Base-by-base conservation (phyloP, 23 tunicate species). In the Ascidia mentula region DNA sequence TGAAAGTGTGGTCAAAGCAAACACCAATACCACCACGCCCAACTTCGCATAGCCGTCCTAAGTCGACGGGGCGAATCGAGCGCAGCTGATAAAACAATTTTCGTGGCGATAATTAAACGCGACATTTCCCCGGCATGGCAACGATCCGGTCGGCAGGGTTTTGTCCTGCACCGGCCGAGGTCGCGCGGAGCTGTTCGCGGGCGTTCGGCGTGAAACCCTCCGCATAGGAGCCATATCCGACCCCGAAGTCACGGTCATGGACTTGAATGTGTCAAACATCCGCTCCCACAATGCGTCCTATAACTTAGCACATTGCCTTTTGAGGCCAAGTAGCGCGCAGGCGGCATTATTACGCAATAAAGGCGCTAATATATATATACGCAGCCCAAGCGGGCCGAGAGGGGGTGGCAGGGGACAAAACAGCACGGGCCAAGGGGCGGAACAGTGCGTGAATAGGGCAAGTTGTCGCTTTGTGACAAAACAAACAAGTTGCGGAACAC, bases 321-420 rank as follows among this genome's bases (percentile, higher is more conserved):
- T 53, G 65, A 53, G 65, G 13, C 2, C 24, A 20, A 1, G 22
- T 28, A 26, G 24, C 22, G 65, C 65, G 65, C 28, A 26, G 65
- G 24, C 65, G 65, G 65, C 24, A 28, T 5, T 53, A 53, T 53
- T 53, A 53, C 13, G 65, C 65, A 53, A 53, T 53, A 53, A 53
- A 53, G 65, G 65, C 65, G 65, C 65, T 53, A 53, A 53, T 53
- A 53, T 53, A 53, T n/a, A n/a, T n/a, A n/a, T n/a, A n/a, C n/a
- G n/a, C n/a, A n/a, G n/a, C n/a, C n/a, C n/a, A n/a, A n/a, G n/a
- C n/a, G n/a, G 7, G 7, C 4, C 65, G 65, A 53, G 28, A 20
- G 24, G 12, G 65, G 65, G 13, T 9, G 65, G 13, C 22, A 6
- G 28, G 22, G 65, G 22, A 28, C 28, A 28, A 53, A 53, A 53